Conservation (phyloP, 2,113 vertebrate species). For the Hemicordylus capensis region DNA sequence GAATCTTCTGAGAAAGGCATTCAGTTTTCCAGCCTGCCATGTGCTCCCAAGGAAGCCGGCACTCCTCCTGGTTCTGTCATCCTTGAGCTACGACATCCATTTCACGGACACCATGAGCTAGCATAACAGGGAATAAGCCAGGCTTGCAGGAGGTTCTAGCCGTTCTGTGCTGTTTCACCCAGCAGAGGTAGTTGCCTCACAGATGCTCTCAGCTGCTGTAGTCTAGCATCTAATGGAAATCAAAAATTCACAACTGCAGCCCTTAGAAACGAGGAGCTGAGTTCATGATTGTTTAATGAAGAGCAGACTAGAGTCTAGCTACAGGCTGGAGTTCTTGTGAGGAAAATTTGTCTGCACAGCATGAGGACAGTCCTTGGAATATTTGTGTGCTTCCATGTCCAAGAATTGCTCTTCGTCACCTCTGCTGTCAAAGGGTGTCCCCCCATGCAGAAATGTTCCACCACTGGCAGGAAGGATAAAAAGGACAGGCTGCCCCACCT, state of each 20-base stretch:
- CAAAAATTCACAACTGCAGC: background rate
- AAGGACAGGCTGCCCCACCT: background rate
- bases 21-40: accelerated
- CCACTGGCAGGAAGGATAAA: accelerated
- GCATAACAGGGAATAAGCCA: constrained; percentile 33
- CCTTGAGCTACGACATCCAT: constrained; percentile 48
- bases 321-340: background rate
- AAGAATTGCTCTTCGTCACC: background rate
- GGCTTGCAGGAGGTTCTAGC: constrained; percentile 40
- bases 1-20: background rate
- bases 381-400: background rate
- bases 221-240: background rate
- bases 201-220: constrained; percentile 18
- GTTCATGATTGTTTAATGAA: background rate
- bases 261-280: background rate
- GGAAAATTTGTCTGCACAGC: background rate
- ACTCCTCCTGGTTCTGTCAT: constrained; percentile 28
- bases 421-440: background rate
- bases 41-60: constrained; percentile 12
- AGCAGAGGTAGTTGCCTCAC: constrained; percentile 40
- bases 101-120: constrained; percentile 8
- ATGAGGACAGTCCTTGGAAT: background rate
- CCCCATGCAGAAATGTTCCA: accelerated
- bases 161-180: constrained; percentile 8
- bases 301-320: background rate